These are phyloP conservation scores for Drosophila leontia DNA, from an alignment of 1,140 invertebrate species.

Conservation along the genomic window DNA sequence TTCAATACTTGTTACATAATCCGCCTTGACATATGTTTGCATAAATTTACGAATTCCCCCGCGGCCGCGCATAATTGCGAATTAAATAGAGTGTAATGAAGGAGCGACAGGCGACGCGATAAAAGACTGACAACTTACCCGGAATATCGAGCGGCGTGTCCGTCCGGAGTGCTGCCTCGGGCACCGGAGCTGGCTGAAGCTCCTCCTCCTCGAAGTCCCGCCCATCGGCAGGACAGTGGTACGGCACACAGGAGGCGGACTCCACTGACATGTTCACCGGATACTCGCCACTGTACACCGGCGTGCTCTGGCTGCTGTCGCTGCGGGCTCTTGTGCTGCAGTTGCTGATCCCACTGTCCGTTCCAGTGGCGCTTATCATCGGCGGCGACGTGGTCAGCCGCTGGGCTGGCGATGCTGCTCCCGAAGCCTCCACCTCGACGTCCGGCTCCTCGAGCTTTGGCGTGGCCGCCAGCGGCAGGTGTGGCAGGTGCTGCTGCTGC, in stretches of 20 bases:
- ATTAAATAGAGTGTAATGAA: constrained; percentile 75
- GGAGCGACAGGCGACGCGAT: constrained; percentile 29
- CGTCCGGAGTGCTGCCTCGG: constrained; percentile 5
- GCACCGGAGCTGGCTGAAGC: constrained; percentile 24
- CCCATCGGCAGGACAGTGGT: constrained; percentile 70
- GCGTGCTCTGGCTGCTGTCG: constrained; percentile 78
- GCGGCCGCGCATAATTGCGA: constrained; percentile 66
- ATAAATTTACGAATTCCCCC: constrained; percentile 65
- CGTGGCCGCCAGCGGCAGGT: constrained; percentile 27
- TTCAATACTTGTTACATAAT: constrained; percentile 72
- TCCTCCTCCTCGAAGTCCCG: constrained; percentile 70
- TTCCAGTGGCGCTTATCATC: constrained; percentile 77
- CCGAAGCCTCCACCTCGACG: constrained; percentile 43
- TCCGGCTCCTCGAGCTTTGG: constrained; percentile 61
- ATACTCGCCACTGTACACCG: constrained; percentile 76
- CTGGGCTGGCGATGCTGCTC: constrained; percentile 44
- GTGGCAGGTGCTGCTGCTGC: constrained; percentile 21
- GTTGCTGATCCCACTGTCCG: constrained; percentile 79
- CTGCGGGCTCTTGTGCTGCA: constrained; percentile 74
- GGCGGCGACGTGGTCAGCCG: constrained; percentile 72
- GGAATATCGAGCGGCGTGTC: constrained; percentile 53
- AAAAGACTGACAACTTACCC: constrained; percentile 68
- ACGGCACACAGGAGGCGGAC: constrained; percentile 76
- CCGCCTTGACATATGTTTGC: constrained; percentile 77
- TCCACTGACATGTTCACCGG: constrained; percentile 80